phyloP scores from a whole-genome alignment of 2,888 invertebrate genomes.

The Drosophila aldrichi region DNA sequence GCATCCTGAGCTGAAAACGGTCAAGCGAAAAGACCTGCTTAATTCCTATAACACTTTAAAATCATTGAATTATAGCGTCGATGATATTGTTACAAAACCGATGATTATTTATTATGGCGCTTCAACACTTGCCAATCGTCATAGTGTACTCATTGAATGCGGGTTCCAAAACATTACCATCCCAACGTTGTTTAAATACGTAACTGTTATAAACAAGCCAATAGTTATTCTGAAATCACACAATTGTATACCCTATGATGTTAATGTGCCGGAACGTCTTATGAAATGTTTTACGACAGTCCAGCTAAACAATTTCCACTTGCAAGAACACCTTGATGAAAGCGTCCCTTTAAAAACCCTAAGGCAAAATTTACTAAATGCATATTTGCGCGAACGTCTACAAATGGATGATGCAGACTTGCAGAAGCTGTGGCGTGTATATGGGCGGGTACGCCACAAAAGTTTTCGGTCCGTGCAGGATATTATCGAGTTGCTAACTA shows the following conservation, averaged over 20 bases:
- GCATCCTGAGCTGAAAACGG: slow-evolving; percentile 75
- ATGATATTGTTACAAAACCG: slow-evolving; percentile 87
- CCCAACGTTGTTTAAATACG: slow-evolving; percentile 84
- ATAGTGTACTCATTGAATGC: slow-evolving; percentile 88
- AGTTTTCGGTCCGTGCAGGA: slow-evolving; percentile 86
- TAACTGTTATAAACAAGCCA: slow-evolving; percentile 79
- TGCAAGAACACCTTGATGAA: slow-evolving; percentile 56
- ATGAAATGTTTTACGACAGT: slow-evolving; percentile 69
- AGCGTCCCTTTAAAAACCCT: slow-evolving; percentile 75
- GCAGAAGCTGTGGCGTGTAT: slow-evolving; percentile 82
- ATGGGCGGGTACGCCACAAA: slow-evolving; percentile 84
- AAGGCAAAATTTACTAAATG: slow-evolving; percentile 77
- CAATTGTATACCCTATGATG: slow-evolving; percentile 82
- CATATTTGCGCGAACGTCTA: slow-evolving; percentile 85
- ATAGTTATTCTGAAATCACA: slow-evolving; percentile 84
- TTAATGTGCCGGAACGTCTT: slow-evolving; percentile 84
- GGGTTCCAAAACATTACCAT: slow-evolving; percentile 86
- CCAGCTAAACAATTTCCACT: slow-evolving; percentile 31
- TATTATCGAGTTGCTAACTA: slow-evolving; percentile 87
- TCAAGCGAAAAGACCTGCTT: slow-evolving; percentile 79
- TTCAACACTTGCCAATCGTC: slow-evolving; percentile 88
- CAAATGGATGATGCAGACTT: slow-evolving; percentile 83
- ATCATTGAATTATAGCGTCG: slow-evolving; percentile 85
- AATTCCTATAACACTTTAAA: slow-evolving; percentile 73
- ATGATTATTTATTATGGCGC: slow-evolving; percentile 87